Evolutionary conservation across 2,797 vertebrate species (phyloP), one percentile per base, ranked within the genome.

Genomic region (Spea hammondii): DNA sequence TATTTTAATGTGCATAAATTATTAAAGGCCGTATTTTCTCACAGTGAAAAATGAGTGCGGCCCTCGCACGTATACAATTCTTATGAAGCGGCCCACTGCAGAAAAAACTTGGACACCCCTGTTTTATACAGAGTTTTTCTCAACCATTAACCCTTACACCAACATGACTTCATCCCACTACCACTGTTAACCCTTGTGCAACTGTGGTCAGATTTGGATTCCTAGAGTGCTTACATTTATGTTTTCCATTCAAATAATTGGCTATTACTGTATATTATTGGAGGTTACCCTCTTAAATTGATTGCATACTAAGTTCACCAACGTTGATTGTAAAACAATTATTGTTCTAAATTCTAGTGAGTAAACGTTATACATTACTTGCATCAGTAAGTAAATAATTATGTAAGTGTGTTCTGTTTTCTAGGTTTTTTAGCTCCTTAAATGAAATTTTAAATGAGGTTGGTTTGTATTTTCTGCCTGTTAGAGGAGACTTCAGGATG

Each of bases 391-490:
- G 1, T 78, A 4, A 11, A 44, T 73, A 86, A 84, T 60, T 80
- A 65, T 68, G 74, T 10, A 81, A 79, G 75, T 54, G 72, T 82
- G 77, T 54, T 1, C 80, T 86, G 72, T 84, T 79, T 59, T 82
- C 10, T 59, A 74, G 55, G 0, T 0, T 53, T 32, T 32, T 1
- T 50, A 5, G 17, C 14, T 83, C 70, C 66, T 80, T 47, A 69
- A 49, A 85, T 78, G 14, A 83, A 75, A 53, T 80, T 59, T 65
- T 0, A 12, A 74, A 9, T 65, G 68, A 17, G 2, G 80, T 72
- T 84, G 64, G 17, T 81, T 76, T 78, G 32, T 12, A 76, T 84
- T 86, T 89, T 86, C 84, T 66, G 83, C 70, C 76, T 79, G 64
- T 4, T 70, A 76, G 83, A 85, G 72, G 80, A 55, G 83, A 72